A percentile compares a stretch with the other conserved stretches of the same genome.
These are phyloP conservation scores for Polydrusus pterygomalis DNA, from an alignment of 2,888 invertebrate species.

Conservation along the genomic window DNA sequence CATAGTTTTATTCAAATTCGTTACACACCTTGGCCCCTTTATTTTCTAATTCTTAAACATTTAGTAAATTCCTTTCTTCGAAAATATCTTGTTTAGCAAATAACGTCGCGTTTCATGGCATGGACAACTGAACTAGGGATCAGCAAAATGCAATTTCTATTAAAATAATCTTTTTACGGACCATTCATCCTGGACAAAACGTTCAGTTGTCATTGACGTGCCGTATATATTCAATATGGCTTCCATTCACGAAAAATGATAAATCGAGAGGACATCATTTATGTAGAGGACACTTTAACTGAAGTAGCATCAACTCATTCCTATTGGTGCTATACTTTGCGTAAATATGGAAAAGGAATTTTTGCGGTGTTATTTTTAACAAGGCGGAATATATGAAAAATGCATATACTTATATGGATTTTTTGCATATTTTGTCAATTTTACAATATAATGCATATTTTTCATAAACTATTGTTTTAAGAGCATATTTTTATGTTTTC, in stretches of 20 bases:
- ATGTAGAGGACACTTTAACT: constrained; percentile 57
- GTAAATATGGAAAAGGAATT: constrained; percentile 9
- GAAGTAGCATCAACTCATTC: constrained; percentile 45
- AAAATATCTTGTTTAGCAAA: neutral
- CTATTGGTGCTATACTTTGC: constrained; percentile 40
- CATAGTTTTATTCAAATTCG: no score
- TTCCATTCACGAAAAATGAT: constrained; percentile 64
- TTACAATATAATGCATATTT: no score
- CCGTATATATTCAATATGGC: constrained; percentile 65
- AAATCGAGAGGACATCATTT: constrained; percentile 65
- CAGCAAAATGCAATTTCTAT: constrained; percentile 55
- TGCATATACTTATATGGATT: no score
- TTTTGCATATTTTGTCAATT: no score
- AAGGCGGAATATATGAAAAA: no score
- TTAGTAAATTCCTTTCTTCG: neutral
- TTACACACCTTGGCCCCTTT: no score
- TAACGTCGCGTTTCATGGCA: neutral
- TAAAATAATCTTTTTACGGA: constrained; percentile 61
- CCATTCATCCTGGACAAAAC: constrained; percentile 63
- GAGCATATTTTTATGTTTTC: no score
- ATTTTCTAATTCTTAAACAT: neutral
- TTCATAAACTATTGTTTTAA: no score
- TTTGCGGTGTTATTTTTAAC: neutral
- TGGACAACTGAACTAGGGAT: neutral
- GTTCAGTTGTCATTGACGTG: constrained; percentile 64